Base-by-base conservation (phyloP, 1,140 invertebrate species). In the Drosophila pallidifrons region DNA sequence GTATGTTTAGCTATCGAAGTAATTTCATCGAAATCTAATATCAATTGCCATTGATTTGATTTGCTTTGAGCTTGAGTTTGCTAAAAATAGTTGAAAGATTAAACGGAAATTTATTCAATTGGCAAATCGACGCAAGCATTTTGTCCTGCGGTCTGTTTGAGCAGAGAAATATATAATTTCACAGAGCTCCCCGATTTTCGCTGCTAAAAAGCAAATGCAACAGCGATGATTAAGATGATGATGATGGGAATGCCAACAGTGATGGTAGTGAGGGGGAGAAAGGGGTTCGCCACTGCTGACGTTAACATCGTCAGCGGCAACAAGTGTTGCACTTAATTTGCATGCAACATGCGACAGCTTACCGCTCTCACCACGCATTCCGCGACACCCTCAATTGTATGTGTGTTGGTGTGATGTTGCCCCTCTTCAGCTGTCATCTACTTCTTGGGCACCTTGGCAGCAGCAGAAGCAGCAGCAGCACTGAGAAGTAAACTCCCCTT, bases 261-360 rank as follows among this genome's bases (percentile, higher is more conserved):
- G 15, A 43, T 57, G 30, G 5, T 16, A 6, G 7, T 13, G 16
- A 41, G 13, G 57, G 15, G 1, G 30, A 28, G 2, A 46, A 7
- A 20, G 45, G 13, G 13, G 45, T 8, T 16, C 25, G 20, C 20
- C 20, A 25, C 20, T 25, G 20, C 20, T 25, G 38, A 30, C 10
- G 58, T 10, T 28, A 47, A 41, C 25, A 41, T 11, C 32, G 54
- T 46, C 47, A 55, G 25, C 43, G 68, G 82, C 82, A 85, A 85
- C 82, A 88, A 87, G 82, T 87, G 82, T 77, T 80, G 83, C 83
- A 83, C 77, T 88, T 87, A 82, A 87, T 88, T 87, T 80, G 73
- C 83, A 88, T 88, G 80, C 82, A 82, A 87, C 85, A 88, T 87
- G 83, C 82, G 75, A 67, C 71, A 65, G 52, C 76, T 38, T 60